Conservation (phyloP, 64 coral and sea anemone species). For the Dendronephthya gigantea region DNA sequence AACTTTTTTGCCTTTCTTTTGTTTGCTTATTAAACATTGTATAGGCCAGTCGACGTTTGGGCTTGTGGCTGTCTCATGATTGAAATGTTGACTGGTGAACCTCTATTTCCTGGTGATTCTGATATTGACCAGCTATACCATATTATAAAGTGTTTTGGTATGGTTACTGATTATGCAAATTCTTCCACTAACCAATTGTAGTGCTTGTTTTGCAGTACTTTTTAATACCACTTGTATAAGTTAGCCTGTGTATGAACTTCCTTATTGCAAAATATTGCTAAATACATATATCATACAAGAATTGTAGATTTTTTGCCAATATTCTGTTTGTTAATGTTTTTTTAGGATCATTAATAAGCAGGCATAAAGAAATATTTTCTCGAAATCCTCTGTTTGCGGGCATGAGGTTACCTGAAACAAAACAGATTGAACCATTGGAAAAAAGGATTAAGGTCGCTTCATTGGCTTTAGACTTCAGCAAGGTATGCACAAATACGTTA, state of each 20-base stretch:
- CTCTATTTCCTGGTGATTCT: conserved; percentile 92
- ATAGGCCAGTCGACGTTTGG: conserved; percentile 93
- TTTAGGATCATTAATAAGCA: conserved; percentile 49
- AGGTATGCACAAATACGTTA: conserved; percentile 32
- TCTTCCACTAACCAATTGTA: no score
- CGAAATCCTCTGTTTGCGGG: conserved; percentile 91
- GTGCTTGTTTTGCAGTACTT: no score
- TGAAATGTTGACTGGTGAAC: conserved; percentile 85
- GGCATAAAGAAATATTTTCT: conserved; percentile 90
- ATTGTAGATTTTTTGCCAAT: no score
- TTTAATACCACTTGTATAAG: no score
- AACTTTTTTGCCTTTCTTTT: no score
- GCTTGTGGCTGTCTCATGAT: conserved; percentile 86
- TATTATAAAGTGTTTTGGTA: conserved; percentile 96
- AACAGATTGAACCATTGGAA: conserved; percentile 88
- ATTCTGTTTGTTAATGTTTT: not conserved
- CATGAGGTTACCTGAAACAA: conserved; percentile 88
- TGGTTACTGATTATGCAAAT: conserved; percentile 11
- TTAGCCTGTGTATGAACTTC: no score
- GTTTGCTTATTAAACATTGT: not conserved
- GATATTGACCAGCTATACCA: conserved; percentile 98
- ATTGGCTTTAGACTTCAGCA: conserved; percentile 62
- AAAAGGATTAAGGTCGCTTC: conserved; percentile 60
- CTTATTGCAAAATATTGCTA: no score
- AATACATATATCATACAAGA: no score